These are phyloP conservation scores for Leptoteleia sp. DNA, from an alignment of 1,140 invertebrate species.

Conservation along the genomic window DNA sequence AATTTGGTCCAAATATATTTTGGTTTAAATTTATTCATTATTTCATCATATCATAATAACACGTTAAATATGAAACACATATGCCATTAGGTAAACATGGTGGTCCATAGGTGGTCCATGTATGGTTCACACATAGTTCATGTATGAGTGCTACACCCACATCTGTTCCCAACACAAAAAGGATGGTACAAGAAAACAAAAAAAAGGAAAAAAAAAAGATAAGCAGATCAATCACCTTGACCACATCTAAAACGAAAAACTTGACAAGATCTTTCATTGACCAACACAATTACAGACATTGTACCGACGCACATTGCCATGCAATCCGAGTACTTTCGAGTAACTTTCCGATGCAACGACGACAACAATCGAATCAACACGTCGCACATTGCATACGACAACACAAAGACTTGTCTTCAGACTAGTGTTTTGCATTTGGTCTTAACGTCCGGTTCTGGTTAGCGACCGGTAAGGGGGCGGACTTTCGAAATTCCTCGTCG, in stretches of 20 bases:
- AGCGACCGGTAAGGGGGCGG: slow-evolving; percentile 12
- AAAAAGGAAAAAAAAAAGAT: slow-evolving; percentile 3
- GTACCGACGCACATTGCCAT: slow-evolving; percentile 51
- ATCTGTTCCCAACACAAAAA: slow-evolving; percentile 12
- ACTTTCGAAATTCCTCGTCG: slow-evolving; percentile 40
- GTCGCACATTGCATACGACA: slow-evolving; percentile 35
- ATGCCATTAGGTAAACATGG: too few relatives aligned
- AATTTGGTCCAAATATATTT: too few relatives aligned
- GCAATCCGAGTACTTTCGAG: slow-evolving; percentile 32
- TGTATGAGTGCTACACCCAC: background rate
- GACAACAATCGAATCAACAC: slow-evolving; percentile 44
- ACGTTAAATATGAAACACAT: too few relatives aligned
- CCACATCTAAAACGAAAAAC: slow-evolving; percentile 46
- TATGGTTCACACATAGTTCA: too few relatives aligned
- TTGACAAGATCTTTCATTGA: slow-evolving; percentile 36
- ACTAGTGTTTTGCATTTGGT: slow-evolving; percentile 1
- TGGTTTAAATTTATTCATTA: too few relatives aligned
- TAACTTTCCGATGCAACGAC: slow-evolving; percentile 29
- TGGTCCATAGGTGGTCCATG: too few relatives aligned
- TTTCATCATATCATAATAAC: too few relatives aligned
- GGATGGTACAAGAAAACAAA: background rate
- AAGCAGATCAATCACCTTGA: slow-evolving; percentile 27
- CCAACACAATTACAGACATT: slow-evolving; percentile 47
- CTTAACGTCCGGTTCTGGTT: background rate
- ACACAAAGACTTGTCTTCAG: slow-evolving; percentile 37